These are phyloP conservation scores for Beroe forskalii DNA, from an alignment of 37 sponge, comb jelly and placozoan species.

Conservation along the genomic window DNA sequence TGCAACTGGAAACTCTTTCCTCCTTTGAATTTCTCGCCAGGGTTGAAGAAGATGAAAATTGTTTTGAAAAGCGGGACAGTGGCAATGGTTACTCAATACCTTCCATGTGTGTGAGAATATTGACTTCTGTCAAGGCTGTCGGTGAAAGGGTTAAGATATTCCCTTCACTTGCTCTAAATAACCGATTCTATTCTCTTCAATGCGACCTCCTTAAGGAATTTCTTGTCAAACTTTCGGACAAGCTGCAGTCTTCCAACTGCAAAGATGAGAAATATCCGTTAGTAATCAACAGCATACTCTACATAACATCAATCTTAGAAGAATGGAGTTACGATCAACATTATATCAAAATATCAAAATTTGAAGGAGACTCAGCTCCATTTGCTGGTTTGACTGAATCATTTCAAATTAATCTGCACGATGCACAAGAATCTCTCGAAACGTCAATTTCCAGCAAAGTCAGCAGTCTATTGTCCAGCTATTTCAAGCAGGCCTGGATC, in stretches of 20 bases:
- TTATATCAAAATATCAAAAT: conserved; percentile 47
- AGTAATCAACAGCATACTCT: neutral
- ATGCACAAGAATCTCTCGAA: conserved; percentile 7
- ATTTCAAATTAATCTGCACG: neutral
- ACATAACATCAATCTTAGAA: neutral
- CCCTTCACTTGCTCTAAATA: conserved; percentile 50
- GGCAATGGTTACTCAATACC: conserved; percentile 35
- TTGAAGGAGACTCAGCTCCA: conserved; percentile 33
- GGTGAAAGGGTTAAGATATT: conserved; percentile 35
- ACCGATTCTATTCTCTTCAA: conserved; percentile 51
- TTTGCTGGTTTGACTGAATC: neutral
- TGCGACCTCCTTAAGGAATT: conserved; percentile 32
- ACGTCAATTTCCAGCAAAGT: conserved; percentile 3
- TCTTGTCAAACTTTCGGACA: conserved; percentile 17
- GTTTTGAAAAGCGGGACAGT: conserved; percentile 28
- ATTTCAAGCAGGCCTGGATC: conserved; percentile 11
- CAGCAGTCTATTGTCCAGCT: neutral
- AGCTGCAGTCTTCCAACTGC: neutral
- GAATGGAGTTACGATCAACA: conserved; percentile 58
- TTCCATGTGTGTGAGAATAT: conserved; percentile 46
- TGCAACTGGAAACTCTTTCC: conserved; percentile 57
- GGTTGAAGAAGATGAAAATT: neutral
- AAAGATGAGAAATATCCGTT: neutral
- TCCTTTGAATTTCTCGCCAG: conserved; percentile 33
- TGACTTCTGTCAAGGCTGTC: conserved; percentile 49